phyloP scores from a whole-genome alignment of 2,888 invertebrate genomes.

The Agrochola lychnidis region DNA sequence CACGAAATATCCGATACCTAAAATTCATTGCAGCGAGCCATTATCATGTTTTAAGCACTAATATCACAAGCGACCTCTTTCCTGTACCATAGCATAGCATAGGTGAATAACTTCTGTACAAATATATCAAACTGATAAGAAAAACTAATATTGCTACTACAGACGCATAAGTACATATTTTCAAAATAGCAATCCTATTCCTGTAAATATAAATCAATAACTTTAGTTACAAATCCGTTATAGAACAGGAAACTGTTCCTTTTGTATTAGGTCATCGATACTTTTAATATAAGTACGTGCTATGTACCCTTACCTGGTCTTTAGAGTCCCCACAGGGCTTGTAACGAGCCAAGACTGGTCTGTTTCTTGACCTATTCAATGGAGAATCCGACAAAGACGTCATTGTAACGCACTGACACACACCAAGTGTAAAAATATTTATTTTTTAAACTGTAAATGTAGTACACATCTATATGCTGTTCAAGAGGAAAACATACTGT shows the following conservation, averaged over 20 bases:
- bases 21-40: conserved; percentile 14
- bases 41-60: conserved; percentile 30
- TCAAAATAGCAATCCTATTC: conserved; percentile 19
- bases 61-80: conserved; percentile 63
- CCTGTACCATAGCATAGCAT: conserved; percentile 12
- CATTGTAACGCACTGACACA: conserved; percentile 74
- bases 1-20: neutral
- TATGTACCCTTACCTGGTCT: conserved; percentile 80
- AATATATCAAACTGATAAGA: conserved; percentile 52
- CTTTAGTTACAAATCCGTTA: neutral
- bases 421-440: conserved; percentile 48
- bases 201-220: neutral
- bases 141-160: conserved; percentile 20
- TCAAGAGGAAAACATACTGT: conserved; percentile 87
- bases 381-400: conserved; percentile 85
- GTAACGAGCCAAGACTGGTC: conserved; percentile 87
- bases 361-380: conserved; percentile 82
- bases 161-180: neutral
- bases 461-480: conserved; percentile 76
- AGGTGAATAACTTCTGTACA: conserved; percentile 15
- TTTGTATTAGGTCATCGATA: conserved; percentile 37
- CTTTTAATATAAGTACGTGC: conserved; percentile 4
- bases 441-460: conserved; percentile 49
- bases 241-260: conserved; percentile 46
- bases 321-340: conserved; percentile 76